Conservation (phyloP, 2,113 vertebrate genomes). For the Symphodus melops region DNA sequence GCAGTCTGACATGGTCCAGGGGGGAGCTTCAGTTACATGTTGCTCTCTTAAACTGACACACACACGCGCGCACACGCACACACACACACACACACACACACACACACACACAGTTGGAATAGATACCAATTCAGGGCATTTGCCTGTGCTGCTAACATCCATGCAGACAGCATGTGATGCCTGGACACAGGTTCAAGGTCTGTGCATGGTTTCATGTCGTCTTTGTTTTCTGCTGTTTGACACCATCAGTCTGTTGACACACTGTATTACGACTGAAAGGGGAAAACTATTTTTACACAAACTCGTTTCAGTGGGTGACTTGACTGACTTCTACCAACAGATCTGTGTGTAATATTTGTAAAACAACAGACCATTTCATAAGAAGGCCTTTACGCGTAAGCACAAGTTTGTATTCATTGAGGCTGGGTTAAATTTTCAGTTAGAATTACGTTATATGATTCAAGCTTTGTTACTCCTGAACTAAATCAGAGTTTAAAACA, state of each 20-base stretch:
- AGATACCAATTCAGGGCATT: background rate
- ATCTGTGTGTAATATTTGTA: background rate
- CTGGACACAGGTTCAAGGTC: background rate
- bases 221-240: background rate
- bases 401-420: no score
- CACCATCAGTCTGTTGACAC: background rate
- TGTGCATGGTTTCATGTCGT: background rate
- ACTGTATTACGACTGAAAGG: background rate
- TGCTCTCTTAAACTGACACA: background rate
- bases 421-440: no score
- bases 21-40: slow-evolving; percentile 5
- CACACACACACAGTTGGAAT: background rate
- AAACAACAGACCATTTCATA: background rate
- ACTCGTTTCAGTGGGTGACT: background rate
- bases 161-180: background rate
- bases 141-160: background rate
- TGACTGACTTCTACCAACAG: background rate
- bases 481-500: no score
- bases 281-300: background rate
- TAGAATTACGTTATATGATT: no score
- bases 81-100: background rate
- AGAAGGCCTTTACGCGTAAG: background rate
- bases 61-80: background rate
- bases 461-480: no score
- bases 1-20: background rate